phyloP scores from a whole-genome alignment of 1,140 invertebrate genomes.

The Yoshiicerus persimilis region DNA sequence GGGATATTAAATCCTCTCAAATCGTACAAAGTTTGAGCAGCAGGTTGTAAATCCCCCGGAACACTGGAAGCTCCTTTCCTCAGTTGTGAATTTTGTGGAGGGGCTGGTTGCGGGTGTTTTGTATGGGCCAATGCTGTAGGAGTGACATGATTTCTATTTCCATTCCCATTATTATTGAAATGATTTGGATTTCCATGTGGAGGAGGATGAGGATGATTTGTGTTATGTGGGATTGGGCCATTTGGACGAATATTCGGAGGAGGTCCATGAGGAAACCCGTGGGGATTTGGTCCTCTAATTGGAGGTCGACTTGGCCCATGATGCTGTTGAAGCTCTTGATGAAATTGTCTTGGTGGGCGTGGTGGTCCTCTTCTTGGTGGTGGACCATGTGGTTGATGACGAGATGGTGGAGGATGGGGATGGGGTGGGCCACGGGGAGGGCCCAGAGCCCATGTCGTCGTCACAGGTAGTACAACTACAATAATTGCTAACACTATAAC shows the following conservation, averaged over 20 bases:
- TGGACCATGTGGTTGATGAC: not conserved
- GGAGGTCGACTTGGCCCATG: not conserved
- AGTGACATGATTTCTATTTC: not conserved
- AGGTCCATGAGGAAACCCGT: not conserved
- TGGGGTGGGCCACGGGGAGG: not conserved
- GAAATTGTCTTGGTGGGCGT: not conserved
- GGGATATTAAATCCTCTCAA: slow-evolving; percentile 45
- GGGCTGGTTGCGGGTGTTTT: not conserved
- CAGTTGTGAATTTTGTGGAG: not conserved
- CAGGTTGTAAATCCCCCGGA: slow-evolving; percentile 26
- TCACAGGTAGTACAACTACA: not conserved
- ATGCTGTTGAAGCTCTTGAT: not conserved
- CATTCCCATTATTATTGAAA: not conserved
- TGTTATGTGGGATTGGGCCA: not conserved
- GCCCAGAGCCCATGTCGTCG: not conserved
- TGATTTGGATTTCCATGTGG: not conserved
- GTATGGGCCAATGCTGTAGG: not conserved
- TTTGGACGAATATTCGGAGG: not conserved
- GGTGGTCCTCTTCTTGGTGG: slow-evolving; percentile 11
- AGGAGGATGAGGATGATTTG: not conserved
- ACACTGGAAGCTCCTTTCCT: not conserved
- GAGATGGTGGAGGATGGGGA: not conserved
- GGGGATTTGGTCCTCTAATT: not conserved
- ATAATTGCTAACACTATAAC: not conserved
- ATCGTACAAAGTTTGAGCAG: slow-evolving; percentile 47